Conservation (phyloP, 2,113 vertebrate genomes). For the Melospiza melodia region DNA sequence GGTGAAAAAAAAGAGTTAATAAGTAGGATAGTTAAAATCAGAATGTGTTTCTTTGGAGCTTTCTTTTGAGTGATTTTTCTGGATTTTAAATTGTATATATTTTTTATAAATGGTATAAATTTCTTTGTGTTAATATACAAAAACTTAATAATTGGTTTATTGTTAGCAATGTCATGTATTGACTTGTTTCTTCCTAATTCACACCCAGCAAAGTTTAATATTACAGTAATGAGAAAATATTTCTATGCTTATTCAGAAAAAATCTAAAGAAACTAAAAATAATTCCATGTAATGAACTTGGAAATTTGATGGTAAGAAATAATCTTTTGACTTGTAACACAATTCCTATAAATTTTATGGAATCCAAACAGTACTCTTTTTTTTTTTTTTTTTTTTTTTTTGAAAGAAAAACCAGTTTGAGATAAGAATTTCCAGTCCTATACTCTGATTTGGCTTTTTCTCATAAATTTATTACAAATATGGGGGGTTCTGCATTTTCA, state of each 20-base stretch:
- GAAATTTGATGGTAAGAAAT: not conserved
- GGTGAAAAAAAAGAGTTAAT: not conserved
- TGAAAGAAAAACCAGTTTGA: not conserved
- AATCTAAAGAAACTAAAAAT: not conserved
- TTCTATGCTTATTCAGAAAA: not conserved
- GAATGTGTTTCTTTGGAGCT: not conserved
- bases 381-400: not conserved
- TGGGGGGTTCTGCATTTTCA: not conserved
- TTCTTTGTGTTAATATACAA: not conserved
- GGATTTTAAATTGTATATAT: not conserved
- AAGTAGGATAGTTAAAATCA: not conserved
- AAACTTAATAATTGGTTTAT: not conserved
- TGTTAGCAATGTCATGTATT: not conserved
- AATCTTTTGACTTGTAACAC: not conserved
- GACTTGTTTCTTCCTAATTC: not conserved
- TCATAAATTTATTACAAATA: not conserved
- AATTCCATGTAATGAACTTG: not conserved
- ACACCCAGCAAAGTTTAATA: not conserved
- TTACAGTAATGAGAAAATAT: not conserved
- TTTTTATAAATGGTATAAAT: not conserved
- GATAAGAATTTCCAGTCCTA: not conserved
- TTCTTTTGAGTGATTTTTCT: not conserved
- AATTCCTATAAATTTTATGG: not conserved
- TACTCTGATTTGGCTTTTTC: not conserved
- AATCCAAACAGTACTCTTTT: not conserved